These are phyloP conservation scores for Drosophila nannoptera DNA, from an alignment of 1,140 invertebrate species.

Conservation along the genomic window DNA sequence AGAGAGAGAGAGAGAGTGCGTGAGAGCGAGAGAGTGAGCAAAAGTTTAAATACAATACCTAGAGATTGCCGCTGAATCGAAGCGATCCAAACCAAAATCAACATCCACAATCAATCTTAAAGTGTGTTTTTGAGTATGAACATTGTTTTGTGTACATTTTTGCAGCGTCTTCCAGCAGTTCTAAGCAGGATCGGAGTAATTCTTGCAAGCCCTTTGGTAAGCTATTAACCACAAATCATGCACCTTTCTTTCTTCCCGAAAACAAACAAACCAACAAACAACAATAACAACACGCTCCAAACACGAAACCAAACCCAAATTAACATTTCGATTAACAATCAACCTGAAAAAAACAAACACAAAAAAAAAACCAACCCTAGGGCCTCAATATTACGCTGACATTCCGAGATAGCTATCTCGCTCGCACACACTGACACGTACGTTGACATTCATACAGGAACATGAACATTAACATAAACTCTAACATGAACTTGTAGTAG, in stretches of 20 bases:
- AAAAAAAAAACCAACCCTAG: too few relatives aligned
- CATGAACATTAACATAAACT: background rate
- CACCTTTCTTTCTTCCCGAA: constrained; percentile 33
- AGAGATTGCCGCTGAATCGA: constrained; percentile 21
- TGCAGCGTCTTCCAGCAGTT: constrained; percentile 93
- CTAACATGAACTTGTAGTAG: background rate
- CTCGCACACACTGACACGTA: too few relatives aligned
- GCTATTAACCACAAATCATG: constrained; percentile 81
- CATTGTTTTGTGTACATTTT: constrained; percentile 81
- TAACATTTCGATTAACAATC: too few relatives aligned
- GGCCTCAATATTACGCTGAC: too few relatives aligned
- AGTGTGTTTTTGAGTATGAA: constrained; percentile 79
- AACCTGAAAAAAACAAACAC: too few relatives aligned
- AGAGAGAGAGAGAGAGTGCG: too few relatives aligned
- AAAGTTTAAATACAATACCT: constrained; percentile 26
- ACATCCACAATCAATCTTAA: constrained; percentile 63
- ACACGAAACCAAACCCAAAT: background rate
- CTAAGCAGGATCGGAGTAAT: constrained; percentile 95
- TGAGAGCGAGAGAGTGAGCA: constrained; percentile 46
- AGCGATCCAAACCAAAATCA: constrained; percentile 33
- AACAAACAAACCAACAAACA: background rate
- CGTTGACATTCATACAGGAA: background rate
- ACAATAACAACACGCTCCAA: too few relatives aligned
- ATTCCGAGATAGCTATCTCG: too few relatives aligned
- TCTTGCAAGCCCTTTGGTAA: constrained; percentile 95